Conservation (phyloP, 2,113 vertebrate species). For the Pituophis catenifer region DNA sequence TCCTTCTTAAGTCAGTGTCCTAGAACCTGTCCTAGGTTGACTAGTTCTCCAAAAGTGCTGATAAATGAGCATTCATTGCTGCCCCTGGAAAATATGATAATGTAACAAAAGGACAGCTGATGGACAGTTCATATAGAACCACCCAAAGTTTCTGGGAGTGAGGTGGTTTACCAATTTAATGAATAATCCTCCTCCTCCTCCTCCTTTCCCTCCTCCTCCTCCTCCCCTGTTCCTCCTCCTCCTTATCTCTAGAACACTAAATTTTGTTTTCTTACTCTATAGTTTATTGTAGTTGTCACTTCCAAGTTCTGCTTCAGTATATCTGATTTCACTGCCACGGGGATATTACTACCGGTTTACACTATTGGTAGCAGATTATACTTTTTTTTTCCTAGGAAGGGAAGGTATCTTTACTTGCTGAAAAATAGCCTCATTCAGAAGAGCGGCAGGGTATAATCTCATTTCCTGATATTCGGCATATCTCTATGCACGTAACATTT, state of each 20-base stretch:
- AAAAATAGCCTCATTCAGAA: not conserved
- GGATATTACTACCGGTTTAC: not conserved
- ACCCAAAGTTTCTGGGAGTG: not conserved
- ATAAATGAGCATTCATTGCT: not conserved
- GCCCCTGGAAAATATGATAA: not conserved
- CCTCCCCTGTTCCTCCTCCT: not conserved
- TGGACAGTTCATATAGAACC: not conserved
- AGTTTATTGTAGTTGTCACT: not conserved
- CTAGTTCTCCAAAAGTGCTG: not conserved
- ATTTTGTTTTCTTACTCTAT: not conserved
- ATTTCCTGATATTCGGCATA: not conserved
- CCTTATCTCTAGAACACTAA: not conserved
- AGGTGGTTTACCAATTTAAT: not conserved
- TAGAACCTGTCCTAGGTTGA: not conserved
- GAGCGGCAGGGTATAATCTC: not conserved
- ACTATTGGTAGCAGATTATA: not conserved
- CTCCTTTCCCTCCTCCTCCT: no score
- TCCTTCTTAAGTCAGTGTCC: not conserved
- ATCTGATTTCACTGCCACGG: not conserved
- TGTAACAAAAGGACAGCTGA: not conserved
- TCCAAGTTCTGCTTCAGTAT: not conserved
- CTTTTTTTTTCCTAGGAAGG: not conserved
- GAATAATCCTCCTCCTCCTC: not conserved
- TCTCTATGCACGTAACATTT: not conserved
- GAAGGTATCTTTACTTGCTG: not conserved